These are phyloP conservation scores for Artibeus lituratus DNA, from an alignment of 2,797 vertebrate species.

Conservation along the genomic window DNA sequence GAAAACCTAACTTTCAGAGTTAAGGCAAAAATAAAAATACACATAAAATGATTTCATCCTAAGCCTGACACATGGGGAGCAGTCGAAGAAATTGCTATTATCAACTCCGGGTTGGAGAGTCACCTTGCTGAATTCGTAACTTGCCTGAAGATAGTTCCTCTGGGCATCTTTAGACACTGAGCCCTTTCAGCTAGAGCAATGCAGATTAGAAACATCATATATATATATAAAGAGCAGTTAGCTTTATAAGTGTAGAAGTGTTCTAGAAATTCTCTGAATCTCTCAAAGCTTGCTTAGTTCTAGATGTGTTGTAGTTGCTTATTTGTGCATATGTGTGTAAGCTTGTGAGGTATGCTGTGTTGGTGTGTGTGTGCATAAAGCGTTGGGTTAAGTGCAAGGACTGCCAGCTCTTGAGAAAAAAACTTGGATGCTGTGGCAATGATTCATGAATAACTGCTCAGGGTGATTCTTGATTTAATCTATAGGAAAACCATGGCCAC, in stretches of 20 bases:
- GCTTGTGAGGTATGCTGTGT: background rate
- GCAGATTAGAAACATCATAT: background rate
- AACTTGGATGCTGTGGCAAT: background rate
- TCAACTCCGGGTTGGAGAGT: background rate
- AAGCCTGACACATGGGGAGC: background rate
- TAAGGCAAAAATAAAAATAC: background rate
- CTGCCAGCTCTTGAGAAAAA: background rate
- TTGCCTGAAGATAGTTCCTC: background rate
- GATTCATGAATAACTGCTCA: background rate
- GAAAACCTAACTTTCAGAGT: background rate
- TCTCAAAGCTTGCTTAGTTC: background rate
- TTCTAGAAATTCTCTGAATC: background rate
- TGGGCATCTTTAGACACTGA: background rate
- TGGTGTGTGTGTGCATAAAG: background rate
- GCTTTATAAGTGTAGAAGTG: background rate
- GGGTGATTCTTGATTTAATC: background rate
- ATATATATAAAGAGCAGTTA: background rate
- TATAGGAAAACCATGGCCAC: background rate
- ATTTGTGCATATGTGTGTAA: background rate
- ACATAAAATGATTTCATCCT: background rate
- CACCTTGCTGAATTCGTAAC: background rate
- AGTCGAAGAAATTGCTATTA: background rate
- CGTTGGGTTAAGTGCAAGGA: background rate
- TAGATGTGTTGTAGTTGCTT: background rate
- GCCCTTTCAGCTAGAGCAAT: background rate